Evolutionary conservation across 1,140 invertebrate genomes (phyloP), one percentile per base, ranked within the genome.

Genomic region (Formica exsecta): DNA sequence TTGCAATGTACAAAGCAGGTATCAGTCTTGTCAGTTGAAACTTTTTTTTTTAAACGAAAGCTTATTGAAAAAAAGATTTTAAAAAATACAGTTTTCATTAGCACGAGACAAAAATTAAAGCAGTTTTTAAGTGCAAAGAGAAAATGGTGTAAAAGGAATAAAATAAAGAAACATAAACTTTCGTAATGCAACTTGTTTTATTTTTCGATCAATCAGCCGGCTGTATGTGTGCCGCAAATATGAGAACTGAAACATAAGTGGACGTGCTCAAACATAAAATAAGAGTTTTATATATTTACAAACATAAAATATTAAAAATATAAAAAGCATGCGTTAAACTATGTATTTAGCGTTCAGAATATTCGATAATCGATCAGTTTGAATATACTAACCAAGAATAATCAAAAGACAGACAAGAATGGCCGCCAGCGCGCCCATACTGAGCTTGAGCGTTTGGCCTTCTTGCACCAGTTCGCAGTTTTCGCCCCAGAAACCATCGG

Each of bases 401-500:
- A 98, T 98, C 93, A 99, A 96, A 86, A 99, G 97, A 95, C 98
- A 99, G 94, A 99, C 98, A 93, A 99, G 96, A 93, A 99, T 99
- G 87, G 98, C 98, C 64, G 98, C 98, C 86, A 99, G 95, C 65
- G 98, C 98, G 79, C 98, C 98, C 98, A 98, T 98, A 95, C 98
- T 98, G 76, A 99, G 96, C 94, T 98, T 98, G 83, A 99, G 96
- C 66, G 98, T 98, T 95, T 98, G 98, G 86, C 98, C 98, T 94
- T 99, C 98, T 93, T 98, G 98, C 57, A 98, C 97, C 71, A 98
- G 96, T 94, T 99, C 98, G 95, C 99, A 99, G 94, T 99, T 98
- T 92, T 98, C 97, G 76, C 99, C 99, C 96, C 97, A 98, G 95
- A 98, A 99, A 59, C 98, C 98, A 85, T 98, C 97, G 5, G 97